Percentiles rank a stretch among this genome's conserved stretches.
Conservation (phyloP, 1,140 invertebrate genomes). For the Megathymus violae region DNA sequence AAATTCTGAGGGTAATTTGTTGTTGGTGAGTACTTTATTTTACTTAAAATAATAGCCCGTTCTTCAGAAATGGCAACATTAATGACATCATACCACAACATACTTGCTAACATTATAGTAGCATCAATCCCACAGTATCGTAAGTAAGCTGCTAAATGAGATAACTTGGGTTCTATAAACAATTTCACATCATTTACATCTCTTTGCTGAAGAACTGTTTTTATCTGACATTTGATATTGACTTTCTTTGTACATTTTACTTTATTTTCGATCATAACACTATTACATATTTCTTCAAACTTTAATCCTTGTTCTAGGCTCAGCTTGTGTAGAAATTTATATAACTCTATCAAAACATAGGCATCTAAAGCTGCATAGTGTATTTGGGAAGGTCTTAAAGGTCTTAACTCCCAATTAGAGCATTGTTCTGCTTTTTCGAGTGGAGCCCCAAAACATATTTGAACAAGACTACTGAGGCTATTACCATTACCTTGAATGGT, state of each 20-base stretch:
- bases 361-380: constrained; percentile 93
- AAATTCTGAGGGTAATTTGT: constrained; percentile 61
- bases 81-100: constrained; percentile 72
- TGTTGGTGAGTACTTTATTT: constrained; percentile 63
- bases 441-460: constrained; percentile 88
- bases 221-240: constrained; percentile 48
- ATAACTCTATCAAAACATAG: constrained; percentile 90
- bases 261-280: constrained; percentile 81
- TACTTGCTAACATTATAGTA: constrained; percentile 46
- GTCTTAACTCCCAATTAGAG: constrained; percentile 94
- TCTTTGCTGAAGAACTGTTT: constrained; percentile 43
- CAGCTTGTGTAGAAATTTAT: constrained; percentile 84
- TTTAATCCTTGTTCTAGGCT: constrained; percentile 84
- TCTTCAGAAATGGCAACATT: constrained; percentile 67
- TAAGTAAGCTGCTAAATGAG: constrained; percentile 59
- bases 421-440: constrained; percentile 93
- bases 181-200: constrained; percentile 59
- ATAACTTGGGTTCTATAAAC: constrained; percentile 58
- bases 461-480: constrained; percentile 88
- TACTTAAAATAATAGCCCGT: constrained; percentile 58
- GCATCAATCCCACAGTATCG: constrained; percentile 74
- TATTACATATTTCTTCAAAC: constrained; percentile 85
- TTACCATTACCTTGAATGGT: constrained; percentile 60
- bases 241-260: constrained; percentile 71
- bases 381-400: constrained; percentile 89